Percentiles rank a stretch among this genome's conserved stretches.
Evolutionary conservation across 2,113 vertebrate species (phyloP).

Genomic region (Hemiprocne comata): DNA sequence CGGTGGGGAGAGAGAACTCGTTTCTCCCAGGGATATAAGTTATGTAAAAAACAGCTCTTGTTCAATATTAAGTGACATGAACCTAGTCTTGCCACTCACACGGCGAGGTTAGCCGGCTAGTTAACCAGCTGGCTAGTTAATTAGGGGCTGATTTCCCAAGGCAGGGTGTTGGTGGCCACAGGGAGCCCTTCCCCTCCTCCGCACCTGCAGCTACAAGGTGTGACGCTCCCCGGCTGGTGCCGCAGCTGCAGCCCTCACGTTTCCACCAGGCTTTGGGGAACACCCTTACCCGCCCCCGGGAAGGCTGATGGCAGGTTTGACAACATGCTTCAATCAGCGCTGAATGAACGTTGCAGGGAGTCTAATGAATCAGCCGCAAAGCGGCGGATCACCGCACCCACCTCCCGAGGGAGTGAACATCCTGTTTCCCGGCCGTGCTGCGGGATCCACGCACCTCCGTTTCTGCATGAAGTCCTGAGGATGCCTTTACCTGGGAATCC

Average conservation of each 20-base stretch:
- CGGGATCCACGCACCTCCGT: not conserved
- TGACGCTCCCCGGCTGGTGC: rapidly evolving
- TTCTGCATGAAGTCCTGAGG: not conserved
- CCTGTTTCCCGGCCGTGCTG: not conserved
- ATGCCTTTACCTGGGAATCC: not conserved
- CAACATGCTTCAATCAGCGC: not conserved
- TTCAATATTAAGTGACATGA: not conserved
- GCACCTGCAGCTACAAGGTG: not conserved
- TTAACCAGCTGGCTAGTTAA: not conserved
- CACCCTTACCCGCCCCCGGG: not conserved
- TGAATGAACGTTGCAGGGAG: not conserved
- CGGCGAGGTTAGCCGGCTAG: not conserved
- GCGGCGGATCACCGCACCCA: not conserved
- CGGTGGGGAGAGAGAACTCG: not conserved
- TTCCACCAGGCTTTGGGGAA: not conserved
- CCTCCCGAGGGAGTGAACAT: not conserved
- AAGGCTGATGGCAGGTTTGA: not conserved
- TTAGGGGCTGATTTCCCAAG: not conserved
- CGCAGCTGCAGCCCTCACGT: not conserved
- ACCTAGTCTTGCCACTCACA: not conserved
- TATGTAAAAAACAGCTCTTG: not conserved
- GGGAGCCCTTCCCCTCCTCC: not conserved
- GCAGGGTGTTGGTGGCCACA: not conserved
- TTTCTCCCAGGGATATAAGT: not conserved
- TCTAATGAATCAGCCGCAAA: not conserved